phyloP scores from a whole-genome alignment of 2,888 invertebrate genomes.

The Agriotes lineatus region DNA sequence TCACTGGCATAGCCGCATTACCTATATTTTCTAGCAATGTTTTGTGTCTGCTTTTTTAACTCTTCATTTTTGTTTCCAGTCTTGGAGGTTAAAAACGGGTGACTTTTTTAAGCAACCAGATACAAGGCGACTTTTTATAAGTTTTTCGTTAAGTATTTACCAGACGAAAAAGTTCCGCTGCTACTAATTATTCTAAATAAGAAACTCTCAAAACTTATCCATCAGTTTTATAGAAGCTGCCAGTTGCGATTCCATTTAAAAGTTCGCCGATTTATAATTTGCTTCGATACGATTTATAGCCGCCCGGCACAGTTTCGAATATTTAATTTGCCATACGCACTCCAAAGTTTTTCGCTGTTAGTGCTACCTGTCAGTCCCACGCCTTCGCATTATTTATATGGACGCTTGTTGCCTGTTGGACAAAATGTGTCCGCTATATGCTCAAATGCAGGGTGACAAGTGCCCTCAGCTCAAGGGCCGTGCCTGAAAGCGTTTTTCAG shows the following conservation, averaged over 20 bases:
- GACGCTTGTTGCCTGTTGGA: conserved; percentile 8
- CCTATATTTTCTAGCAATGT: no score
- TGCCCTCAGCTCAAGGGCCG: background rate
- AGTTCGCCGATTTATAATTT: background rate
- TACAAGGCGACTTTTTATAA: no score
- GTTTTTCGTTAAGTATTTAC: no score
- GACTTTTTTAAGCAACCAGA: no score
- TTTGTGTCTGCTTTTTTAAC: no score
- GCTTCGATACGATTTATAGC: background rate
- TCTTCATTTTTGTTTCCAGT: no score
- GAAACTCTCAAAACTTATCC: no score
- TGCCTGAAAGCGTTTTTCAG: conserved; percentile 13
- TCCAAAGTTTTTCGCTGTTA: conserved; percentile 11
- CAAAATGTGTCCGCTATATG: conserved; percentile 8
- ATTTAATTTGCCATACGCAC: conserved; percentile 3
- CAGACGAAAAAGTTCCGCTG: no score
- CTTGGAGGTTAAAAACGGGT: no score
- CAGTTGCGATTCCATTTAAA: background rate
- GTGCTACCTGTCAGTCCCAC: conserved; percentile 8
- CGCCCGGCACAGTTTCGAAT: background rate
- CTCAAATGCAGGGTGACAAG: conserved; percentile 11
- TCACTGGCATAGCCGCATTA: no score
- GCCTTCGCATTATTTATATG: conserved; percentile 4
- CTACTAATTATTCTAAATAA: no score
- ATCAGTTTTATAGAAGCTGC: no score